Percentiles rank a stretch among this genome's conserved stretches.
phyloP scores from a whole-genome alignment of 2,113 vertebrate genomes.

The Gorsachius goisagi region DNA sequence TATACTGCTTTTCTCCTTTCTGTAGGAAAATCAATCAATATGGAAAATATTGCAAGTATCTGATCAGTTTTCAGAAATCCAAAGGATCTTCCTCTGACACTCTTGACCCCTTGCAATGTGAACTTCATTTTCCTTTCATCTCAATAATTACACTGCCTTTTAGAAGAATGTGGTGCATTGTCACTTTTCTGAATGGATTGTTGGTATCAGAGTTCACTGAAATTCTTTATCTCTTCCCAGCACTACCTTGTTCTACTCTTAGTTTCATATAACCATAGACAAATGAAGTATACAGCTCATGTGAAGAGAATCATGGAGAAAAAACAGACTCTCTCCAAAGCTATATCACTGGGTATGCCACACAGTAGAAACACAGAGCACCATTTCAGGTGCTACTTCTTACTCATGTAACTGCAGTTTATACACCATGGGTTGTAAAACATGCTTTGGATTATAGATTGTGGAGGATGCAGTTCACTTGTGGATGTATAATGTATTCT shows the following conservation, averaged over 20 bases:
- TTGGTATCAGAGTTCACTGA: neutral
- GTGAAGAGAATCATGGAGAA: neutral
- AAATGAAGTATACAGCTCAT: neutral
- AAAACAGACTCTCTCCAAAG: neutral
- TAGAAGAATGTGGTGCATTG: neutral
- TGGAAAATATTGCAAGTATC: neutral
- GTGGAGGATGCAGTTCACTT: neutral
- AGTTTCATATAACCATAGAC: neutral
- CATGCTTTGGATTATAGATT: neutral
- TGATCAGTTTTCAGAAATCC: neutral
- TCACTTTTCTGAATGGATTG: neutral
- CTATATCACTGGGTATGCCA: neutral
- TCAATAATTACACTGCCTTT: neutral
- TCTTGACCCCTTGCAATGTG: neutral
- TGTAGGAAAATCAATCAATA: neutral
- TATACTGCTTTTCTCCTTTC: neutral
- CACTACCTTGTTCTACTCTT: neutral
- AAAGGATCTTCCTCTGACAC: neutral
- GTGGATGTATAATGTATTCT: neutral
- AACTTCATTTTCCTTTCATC: neutral
- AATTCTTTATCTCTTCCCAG: neutral
- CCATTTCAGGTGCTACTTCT: neutral
- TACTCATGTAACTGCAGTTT: neutral
- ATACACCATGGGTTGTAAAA: neutral
- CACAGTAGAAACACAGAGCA: neutral